Conservation (phyloP, 2,888 invertebrate species). For the Exocentrus adspersus region DNA sequence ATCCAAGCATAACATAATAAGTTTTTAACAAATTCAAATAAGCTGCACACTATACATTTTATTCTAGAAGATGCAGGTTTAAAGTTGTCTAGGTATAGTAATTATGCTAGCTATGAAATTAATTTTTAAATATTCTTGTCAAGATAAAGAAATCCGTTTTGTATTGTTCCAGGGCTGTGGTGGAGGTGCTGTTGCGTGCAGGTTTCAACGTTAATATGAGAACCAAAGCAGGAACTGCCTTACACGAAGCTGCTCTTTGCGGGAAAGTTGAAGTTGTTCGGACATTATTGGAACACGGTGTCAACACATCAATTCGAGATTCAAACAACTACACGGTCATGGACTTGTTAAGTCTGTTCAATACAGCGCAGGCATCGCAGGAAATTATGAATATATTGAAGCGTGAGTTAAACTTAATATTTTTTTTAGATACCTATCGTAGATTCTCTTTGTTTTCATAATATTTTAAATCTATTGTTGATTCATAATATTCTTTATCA, state of each 20-base stretch:
- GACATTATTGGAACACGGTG: slow-evolving; percentile 82
- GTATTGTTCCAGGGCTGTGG: slow-evolving; percentile 73
- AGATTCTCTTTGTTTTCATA: too few relatives aligned
- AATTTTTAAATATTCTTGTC: too few relatives aligned
- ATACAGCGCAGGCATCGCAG: slow-evolving; percentile 85
- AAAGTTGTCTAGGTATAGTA: too few relatives aligned
- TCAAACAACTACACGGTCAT: slow-evolving; percentile 84
- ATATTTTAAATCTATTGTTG: too few relatives aligned
- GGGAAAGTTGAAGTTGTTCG: slow-evolving; percentile 90
- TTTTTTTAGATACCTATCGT: too few relatives aligned
- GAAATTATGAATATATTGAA: slow-evolving; percentile 87
- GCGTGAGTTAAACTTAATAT: slow-evolving; percentile 68
- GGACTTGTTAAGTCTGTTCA: slow-evolving; percentile 84
- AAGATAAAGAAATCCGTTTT: too few relatives aligned
- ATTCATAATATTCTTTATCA: too few relatives aligned
- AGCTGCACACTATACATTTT: too few relatives aligned
- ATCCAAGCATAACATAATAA: too few relatives aligned
- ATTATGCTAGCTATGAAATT: too few relatives aligned
- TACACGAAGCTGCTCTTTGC: slow-evolving; percentile 93
- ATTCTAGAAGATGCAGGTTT: too few relatives aligned
- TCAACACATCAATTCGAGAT: slow-evolving; percentile 83
- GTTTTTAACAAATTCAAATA: too few relatives aligned
- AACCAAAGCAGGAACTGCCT: slow-evolving; percentile 87
- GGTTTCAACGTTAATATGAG: slow-evolving; percentile 89
- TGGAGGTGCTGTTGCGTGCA: slow-evolving; percentile 81